Conservation (phyloP, 37 sponge, comb jelly and placozoan species). For the Hexactinellida sp. region DNA sequence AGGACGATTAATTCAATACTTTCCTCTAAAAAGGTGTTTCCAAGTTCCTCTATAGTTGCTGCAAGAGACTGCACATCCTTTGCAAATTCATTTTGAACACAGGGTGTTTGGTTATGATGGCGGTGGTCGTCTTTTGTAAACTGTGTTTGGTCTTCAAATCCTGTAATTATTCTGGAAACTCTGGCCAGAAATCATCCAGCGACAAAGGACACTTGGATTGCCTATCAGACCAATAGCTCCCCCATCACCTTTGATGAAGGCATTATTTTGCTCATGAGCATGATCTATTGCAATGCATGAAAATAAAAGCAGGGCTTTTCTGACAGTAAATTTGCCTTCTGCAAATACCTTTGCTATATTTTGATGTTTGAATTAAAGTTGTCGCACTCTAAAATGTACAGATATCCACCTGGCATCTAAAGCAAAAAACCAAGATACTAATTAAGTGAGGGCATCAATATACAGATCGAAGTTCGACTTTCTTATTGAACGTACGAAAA, state of each 20-base stretch:
- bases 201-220: neutral
- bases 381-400: neutral
- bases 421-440: no score
- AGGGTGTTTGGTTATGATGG: neutral
- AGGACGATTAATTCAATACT: neutral
- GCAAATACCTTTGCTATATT: neutral
- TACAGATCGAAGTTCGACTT: slow-evolving; percentile 19
- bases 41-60: neutral
- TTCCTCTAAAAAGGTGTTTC: neutral
- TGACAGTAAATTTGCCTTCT: neutral
- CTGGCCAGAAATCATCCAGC: neutral
- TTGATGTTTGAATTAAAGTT: neutral
- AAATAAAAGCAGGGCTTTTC: neutral
- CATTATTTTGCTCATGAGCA: no score
- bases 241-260: neutral
- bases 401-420: neutral
- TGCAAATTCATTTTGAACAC: neutral
- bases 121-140: no score
- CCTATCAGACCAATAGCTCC: neutral
- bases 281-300: slow-evolving; percentile 20
- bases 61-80: neutral
- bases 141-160: neutral
- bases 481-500: slow-evolving; percentile 19
- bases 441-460: slow-evolving; percentile 2
- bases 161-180: neutral